Evolutionary conservation across 1,140 invertebrate genomes (phyloP).

Genomic region (Meteorus sp.): DNA sequence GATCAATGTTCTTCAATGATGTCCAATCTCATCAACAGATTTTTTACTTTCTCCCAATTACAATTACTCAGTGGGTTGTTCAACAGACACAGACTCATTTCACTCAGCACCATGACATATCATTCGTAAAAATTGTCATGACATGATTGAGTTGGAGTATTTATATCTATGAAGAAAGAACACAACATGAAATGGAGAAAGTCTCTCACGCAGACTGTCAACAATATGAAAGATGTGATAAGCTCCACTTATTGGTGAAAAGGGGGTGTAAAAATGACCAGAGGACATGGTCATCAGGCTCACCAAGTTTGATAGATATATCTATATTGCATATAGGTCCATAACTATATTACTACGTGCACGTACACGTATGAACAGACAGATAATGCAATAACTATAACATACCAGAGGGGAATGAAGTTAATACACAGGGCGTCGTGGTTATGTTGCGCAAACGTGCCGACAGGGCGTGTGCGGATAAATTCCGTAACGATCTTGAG

Average conservation of each 20-base stretch:
- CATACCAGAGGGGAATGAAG: conserved; percentile 6
- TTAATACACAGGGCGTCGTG: neutral
- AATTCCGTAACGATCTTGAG: conserved; percentile 26
- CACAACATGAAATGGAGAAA: conserved; percentile 6
- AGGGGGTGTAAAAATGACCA: neutral
- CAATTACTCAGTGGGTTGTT: no score
- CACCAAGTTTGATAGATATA: neutral
- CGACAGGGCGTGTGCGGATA: conserved; percentile 28
- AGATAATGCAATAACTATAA: neutral
- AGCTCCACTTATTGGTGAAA: neutral
- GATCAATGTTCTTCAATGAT: no score
- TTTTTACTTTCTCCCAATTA: no score
- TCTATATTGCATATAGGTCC: no score
- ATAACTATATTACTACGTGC: no score
- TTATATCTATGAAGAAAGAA: neutral
- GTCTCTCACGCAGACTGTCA: conserved; percentile 6
- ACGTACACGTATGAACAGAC: no score
- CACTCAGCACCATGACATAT: no score
- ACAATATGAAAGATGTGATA: conserved; percentile 13
- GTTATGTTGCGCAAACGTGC: conserved; percentile 18
- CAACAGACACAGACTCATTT: no score
- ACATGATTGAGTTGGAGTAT: neutral
- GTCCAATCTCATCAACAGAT: no score
- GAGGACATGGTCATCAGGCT: neutral
- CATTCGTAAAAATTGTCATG: no score